These are phyloP conservation scores for Crocuta crocuta DNA, from an alignment of 2,113 vertebrate species.

Conservation along the genomic window DNA sequence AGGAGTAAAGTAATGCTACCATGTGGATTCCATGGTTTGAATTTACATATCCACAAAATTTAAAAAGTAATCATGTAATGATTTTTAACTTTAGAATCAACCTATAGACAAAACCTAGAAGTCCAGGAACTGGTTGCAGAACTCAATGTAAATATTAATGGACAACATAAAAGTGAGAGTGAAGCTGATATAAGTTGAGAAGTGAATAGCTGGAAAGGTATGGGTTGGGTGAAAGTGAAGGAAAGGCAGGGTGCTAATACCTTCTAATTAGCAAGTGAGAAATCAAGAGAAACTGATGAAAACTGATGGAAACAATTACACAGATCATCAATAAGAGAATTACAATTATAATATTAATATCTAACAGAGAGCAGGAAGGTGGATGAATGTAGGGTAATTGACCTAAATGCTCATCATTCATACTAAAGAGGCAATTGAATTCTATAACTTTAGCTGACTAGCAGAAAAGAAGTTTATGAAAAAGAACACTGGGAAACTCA, in stretches of 20 bases:
- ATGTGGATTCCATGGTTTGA: not conserved
- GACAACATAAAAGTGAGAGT: not conserved
- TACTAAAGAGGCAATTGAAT: not conserved
- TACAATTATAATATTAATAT: not conserved
- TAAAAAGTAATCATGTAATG: not conserved
- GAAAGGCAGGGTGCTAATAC: not conserved
- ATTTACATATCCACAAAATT: not conserved
- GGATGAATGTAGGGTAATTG: not conserved
- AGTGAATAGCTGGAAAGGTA: not conserved
- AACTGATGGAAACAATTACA: not conserved
- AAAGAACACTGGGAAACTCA: not conserved
- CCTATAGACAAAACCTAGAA: not conserved
- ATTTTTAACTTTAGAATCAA: not conserved
- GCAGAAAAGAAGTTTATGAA: not conserved
- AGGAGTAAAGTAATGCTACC: not conserved
- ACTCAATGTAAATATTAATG: not conserved
- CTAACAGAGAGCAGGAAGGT: not conserved
- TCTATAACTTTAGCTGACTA: not conserved
- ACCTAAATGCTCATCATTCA: not conserved
- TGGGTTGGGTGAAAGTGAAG: not conserved
- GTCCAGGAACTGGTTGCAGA: not conserved
- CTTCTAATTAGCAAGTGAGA: not conserved
- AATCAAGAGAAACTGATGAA: not conserved
- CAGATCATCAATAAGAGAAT: not conserved
- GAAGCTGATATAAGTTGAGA: not conserved